Base-by-base conservation (phyloP, 2,888 invertebrate genomes). In the Lasioglossum leucozonium region DNA sequence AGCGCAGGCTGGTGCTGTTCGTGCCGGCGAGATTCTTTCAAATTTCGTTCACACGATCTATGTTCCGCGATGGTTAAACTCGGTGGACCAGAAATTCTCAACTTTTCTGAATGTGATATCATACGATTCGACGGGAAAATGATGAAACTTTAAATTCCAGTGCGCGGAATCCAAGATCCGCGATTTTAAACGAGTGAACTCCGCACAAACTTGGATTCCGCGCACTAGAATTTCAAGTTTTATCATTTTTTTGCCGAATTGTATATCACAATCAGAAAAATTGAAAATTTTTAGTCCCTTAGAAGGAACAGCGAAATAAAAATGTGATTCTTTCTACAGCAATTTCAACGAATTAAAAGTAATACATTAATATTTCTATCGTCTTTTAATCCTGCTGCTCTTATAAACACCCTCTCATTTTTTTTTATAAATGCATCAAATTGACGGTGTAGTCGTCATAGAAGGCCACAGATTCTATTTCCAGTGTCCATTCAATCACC, bases 401-500 rank as follows among this genome's bases (percentile, higher is more conserved):
- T 3, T 51, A 51, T 51, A n/a, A 51, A 10, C 51, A 3, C 22
- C 51, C 22, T 22, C 51, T 22, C 51, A 51, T 51, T n/a, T 51
- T 44, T 51, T 51, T 22, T 10, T 0, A 51, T 51, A 22, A 51
- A 51, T 22, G 22, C 22, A 22, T 1, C 8, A 51, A 51, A 51
- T 22, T 22, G 10, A 22, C n/a, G 22, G 10, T 51, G 22, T n/a
- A 22, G 10, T 10, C 11, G 10, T 40, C 34, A 37, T 4, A 18
- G 34, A 4, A 30, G 44, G 18, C 30, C 16, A n/a, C 30, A 18
- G 26, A 47, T 72, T 72, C 47, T 47, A 72, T 72, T 47, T 72
- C 47, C 47, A 34, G 18, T 47, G 10, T 11, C 22, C 72, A 72
- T 72, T 72, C 47, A 72, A 72, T 47, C 47, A 75, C 22, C 42